Conservation (phyloP, 2,113 vertebrate species). For the Patagioenas fasciata region DNA sequence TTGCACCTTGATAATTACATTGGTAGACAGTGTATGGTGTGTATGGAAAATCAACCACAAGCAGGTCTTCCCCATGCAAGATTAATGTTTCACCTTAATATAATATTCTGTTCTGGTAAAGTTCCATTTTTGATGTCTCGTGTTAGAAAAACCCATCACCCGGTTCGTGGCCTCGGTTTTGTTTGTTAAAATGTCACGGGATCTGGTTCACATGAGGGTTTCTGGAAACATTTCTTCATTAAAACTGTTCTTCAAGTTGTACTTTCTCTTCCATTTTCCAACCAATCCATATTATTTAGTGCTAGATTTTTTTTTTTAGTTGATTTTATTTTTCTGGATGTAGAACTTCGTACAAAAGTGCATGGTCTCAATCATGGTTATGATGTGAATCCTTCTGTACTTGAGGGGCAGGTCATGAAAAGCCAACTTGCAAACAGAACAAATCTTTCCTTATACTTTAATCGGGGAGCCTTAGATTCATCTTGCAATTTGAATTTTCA, state of each 20-base stretch:
- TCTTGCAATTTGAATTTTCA: background rate
- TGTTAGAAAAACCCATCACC: background rate
- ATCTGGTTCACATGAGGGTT: background rate
- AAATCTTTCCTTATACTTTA: background rate
- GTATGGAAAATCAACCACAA: background rate
- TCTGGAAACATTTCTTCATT: background rate
- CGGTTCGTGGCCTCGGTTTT: background rate
- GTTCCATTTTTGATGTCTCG: background rate
- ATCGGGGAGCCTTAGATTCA: background rate
- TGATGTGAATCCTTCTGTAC: background rate
- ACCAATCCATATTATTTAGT: background rate
- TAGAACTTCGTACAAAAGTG: background rate
- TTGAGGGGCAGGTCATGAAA: background rate
- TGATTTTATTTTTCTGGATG: background rate
- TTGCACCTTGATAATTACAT: background rate
- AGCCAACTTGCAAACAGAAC: background rate
- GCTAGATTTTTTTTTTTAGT: background rate
- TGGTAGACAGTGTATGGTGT: background rate
- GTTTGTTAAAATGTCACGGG: background rate
- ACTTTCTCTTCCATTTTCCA: background rate
- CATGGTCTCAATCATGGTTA: fast-evolving
- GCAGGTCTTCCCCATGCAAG: background rate
- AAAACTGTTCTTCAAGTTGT: background rate
- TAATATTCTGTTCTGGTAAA: background rate
- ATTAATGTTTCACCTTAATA: background rate